Evolutionary conservation across 1,140 invertebrate species (phyloP).

Genomic region (Tyrophagus putrescentiae): DNA sequence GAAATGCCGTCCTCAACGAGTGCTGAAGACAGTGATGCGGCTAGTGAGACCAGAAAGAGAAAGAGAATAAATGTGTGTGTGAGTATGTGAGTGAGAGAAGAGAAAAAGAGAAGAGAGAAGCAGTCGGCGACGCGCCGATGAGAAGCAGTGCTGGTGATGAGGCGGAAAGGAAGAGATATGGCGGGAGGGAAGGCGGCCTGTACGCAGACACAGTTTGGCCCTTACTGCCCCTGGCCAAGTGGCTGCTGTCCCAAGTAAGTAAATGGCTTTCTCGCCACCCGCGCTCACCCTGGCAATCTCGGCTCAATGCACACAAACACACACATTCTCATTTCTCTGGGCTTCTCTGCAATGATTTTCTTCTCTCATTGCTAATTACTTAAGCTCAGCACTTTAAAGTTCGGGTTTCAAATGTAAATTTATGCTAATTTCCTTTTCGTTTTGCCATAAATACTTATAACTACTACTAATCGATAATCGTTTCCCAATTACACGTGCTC

Average conservation of each 20-base stretch:
- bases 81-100: no score
- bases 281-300: not conserved
- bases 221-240: no score
- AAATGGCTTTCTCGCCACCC: not conserved
- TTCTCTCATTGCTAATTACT: slow-evolving; percentile 2
- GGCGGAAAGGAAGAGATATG: slow-evolving; percentile 13
- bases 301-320: not conserved
- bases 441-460: no score
- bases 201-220: no score
- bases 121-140: not conserved
- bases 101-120: not conserved
- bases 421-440: slow-evolving; percentile 1
- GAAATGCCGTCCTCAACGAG: no score
- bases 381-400: not conserved
- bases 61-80: no score
- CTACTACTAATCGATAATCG: no score
- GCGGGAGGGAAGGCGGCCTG: not conserved
- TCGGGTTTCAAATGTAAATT: not conserved
- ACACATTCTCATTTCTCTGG: no score
- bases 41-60: no score
- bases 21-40: no score
- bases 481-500: no score
- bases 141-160: not conserved
- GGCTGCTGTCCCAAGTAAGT: no score
- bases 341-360: slow-evolving; percentile 7